These are phyloP conservation scores for Penaeus vannamei DNA, from an alignment of 1,140 invertebrate species.

Conservation along the genomic window DNA sequence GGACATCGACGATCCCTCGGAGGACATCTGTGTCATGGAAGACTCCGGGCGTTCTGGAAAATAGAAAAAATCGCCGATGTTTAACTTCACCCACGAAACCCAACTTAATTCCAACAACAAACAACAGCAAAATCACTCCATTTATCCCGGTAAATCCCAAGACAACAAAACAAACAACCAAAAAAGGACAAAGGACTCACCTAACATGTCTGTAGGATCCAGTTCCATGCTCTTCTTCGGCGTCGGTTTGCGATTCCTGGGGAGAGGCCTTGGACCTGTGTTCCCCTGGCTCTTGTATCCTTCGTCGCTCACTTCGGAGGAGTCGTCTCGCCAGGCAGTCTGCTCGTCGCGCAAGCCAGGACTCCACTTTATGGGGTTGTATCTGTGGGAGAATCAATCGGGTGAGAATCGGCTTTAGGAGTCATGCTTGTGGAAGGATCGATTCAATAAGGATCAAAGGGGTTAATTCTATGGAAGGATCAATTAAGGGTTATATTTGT, in stretches of 20 bases:
- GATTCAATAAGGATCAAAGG: too few relatives aligned
- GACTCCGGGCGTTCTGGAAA: constrained; percentile 68
- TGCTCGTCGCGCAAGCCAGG: constrained; percentile 48
- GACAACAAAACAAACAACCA: not conserved
- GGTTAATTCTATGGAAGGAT: too few relatives aligned
- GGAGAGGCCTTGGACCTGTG: constrained; percentile 41
- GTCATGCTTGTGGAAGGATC: too few relatives aligned
- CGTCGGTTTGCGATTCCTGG: constrained; percentile 49
- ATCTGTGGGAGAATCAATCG: constrained; percentile 1
- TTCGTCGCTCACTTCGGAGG: constrained; percentile 89
- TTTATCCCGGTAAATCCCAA: too few relatives aligned
- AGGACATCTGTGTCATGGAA: constrained; percentile 68
- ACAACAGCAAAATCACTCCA: too few relatives aligned
- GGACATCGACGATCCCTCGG: constrained; percentile 66
- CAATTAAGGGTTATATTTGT: too few relatives aligned
- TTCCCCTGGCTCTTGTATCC: constrained; percentile 80
- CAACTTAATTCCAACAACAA: not conserved
- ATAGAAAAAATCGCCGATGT: not conserved
- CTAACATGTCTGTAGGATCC: constrained; percentile 54
- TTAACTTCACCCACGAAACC: not conserved
- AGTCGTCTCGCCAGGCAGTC: constrained; percentile 77
- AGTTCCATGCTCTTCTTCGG: constrained; percentile 45
- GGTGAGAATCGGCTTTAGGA: not conserved
- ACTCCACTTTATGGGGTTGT: constrained; percentile 6
- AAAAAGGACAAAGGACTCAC: constrained; percentile 34